phyloP scores from a whole-genome alignment of 2,888 invertebrate species.

The Aspidiotus destructor region DNA sequence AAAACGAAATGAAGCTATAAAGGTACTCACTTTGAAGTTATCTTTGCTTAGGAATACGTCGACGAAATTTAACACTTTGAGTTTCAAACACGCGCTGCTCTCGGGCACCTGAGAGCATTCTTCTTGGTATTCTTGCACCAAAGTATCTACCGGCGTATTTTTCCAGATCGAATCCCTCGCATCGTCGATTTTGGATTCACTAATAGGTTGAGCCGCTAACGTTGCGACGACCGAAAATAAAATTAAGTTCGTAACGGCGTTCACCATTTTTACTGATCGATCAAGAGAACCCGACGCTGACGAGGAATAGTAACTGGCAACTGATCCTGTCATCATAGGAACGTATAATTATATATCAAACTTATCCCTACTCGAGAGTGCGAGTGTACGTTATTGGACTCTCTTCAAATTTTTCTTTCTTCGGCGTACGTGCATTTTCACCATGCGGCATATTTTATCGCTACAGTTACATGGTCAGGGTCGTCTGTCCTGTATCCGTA shows the following conservation, averaged over 20 bases:
- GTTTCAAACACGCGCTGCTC: constrained; percentile 71
- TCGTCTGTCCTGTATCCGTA: constrained; percentile 23
- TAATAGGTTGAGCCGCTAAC: constrained; percentile 30
- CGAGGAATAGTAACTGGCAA: constrained; percentile 6
- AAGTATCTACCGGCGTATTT: constrained; percentile 58
- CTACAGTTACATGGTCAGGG: constrained; percentile 23
- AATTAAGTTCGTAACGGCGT: constrained; percentile 9
- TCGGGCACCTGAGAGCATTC: constrained; percentile 66
- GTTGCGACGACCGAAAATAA: constrained; percentile 19
- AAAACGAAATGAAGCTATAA: too few relatives aligned
- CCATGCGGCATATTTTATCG: background rate
- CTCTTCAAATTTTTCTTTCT: constrained; percentile 23
- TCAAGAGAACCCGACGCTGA: background rate
- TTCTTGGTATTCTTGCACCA: constrained; percentile 65
- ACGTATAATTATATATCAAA: constrained; percentile 10
- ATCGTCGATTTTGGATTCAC: constrained; percentile 9
- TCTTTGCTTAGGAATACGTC: constrained; percentile 71
- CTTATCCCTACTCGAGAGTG: constrained; percentile 12
- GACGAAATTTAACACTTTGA: constrained; percentile 67
- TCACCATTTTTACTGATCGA: constrained; percentile 4
- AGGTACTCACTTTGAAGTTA: constrained; percentile 56
- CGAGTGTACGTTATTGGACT: constrained; percentile 9
- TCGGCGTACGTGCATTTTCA: constrained; percentile 18
- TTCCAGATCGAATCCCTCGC: constrained; percentile 50
- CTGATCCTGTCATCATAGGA: background rate